These are phyloP conservation scores for Trachythela sp. DNA, from an alignment of 64 coral and sea anemone species.

Conservation along the genomic window DNA sequence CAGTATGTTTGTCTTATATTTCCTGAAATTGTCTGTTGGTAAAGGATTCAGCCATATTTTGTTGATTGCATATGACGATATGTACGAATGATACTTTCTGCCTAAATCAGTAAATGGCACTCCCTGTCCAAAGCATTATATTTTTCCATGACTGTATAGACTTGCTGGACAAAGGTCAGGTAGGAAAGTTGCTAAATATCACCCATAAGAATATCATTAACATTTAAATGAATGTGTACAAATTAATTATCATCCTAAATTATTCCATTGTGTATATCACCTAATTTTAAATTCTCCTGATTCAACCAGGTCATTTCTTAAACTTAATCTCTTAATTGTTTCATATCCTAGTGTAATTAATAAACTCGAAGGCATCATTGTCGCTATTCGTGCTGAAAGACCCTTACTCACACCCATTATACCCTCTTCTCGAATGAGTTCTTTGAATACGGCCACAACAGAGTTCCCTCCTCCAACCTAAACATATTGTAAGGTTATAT, in stretches of 20 bases:
- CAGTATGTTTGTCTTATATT: too few species aligned
- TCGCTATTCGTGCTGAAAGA: constrained; percentile 71
- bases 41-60: too few species aligned
- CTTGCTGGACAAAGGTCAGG: too few species aligned
- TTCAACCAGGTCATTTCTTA: constrained; percentile 65
- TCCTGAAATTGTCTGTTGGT: too few species aligned
- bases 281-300: constrained; percentile 50
- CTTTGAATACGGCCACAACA: constrained; percentile 59
- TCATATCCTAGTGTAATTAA: constrained; percentile 88
- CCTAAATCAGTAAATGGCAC: too few species aligned
- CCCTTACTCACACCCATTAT: constrained; percentile 63
- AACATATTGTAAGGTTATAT: not conserved
- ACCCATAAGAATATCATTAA: too few species aligned
- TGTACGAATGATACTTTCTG: too few species aligned
- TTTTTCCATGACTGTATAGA: too few species aligned
- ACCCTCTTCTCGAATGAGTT: constrained; percentile 82
- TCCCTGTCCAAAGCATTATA: too few species aligned
- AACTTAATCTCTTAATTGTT: constrained; percentile 87
- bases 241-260: not conserved
- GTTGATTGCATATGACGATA: too few species aligned
- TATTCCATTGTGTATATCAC: not conserved
- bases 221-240: too few species aligned
- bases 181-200: too few species aligned
- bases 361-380: constrained; percentile 90
- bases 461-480: constrained; percentile 82